These are phyloP conservation scores for Brachionus manjavacas DNA, from an alignment of 1,140 invertebrate species.

Conservation along the genomic window DNA sequence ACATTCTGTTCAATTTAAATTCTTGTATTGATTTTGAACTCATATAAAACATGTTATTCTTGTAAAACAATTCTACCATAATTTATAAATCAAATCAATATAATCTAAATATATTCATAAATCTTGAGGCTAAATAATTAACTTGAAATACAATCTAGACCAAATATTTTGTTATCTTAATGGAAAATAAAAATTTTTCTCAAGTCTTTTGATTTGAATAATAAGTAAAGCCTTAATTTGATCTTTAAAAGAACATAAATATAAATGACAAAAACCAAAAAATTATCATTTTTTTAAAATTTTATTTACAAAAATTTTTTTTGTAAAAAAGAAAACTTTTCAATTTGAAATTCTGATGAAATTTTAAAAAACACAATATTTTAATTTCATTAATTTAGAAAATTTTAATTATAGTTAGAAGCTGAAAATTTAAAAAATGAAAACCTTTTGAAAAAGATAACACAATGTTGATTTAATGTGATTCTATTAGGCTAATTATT, in stretches of 20 bases:
- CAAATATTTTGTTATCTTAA: no score
- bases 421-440: not conserved
- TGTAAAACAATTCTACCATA: no score
- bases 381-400: not conserved
- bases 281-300: not conserved
- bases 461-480: not conserved
- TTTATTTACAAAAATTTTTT: slow-evolving; percentile 1
- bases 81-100: no score
- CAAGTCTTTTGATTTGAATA: not conserved
- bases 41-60: no score
- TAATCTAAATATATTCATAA: no score
- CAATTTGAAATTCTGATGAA: not conserved
- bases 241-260: not conserved
- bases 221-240: not conserved
- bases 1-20: no score
- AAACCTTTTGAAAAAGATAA: not conserved
- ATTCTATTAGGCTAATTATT: not conserved
- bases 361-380: not conserved
- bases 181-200: no score
- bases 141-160: no score
- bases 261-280: not conserved
- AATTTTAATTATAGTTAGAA: not conserved
- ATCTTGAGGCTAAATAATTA: no score
- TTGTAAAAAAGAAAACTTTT: not conserved
- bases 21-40: no score